Base-by-base conservation (phyloP, 2,888 invertebrate genomes). In the Heliconius ethilla region DNA sequence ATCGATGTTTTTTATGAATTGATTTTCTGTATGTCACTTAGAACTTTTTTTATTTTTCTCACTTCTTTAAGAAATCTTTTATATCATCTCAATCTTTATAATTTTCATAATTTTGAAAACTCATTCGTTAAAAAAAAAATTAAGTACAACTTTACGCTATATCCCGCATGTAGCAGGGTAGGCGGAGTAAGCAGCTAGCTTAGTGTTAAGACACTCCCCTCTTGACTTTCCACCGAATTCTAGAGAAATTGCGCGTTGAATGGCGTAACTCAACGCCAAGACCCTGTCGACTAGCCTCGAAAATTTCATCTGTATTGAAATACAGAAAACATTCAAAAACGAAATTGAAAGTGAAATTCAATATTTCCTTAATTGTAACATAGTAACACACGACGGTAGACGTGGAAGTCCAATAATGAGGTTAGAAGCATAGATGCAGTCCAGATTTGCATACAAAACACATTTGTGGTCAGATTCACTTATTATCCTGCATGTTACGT, bases 391-490 rank as follows among this genome's bases (percentile, higher is more conserved):
- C 25, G 62, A 25, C 45, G 51, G 11, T 51, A 45, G 70, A 72
- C 33, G 22, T 33, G 33, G 4, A 66, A 33, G 40, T 72, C 25
- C 65, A 65, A 74, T 65, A 74, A 74, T 65, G 62, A 40, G 40
- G 22, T 45, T 74, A 62, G 22, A 27, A 74, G 65, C 40, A 74
- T 63, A 74, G 25, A 74, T 63, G 74, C 74, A 65, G 45, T 45
- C 3, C 65, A 45, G 10, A 78, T 78, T 70, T 70, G 40, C 75
- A 78, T 75, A 37, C 70, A 67, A 75, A 70, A 78, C 63, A 75
- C 37, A 65, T 70, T 78, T 78, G 65, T 70, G 78, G 69, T 78
- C 78, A 75, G 70, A 70, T 29, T 55, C 70, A 70, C 70, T 73
- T 73, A 72, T 76, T 70, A 75, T 66, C 51, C 40, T 66, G 33